Base-by-base conservation (phyloP, 2,113 vertebrate genomes). In the Callopanchax toddi region DNA sequence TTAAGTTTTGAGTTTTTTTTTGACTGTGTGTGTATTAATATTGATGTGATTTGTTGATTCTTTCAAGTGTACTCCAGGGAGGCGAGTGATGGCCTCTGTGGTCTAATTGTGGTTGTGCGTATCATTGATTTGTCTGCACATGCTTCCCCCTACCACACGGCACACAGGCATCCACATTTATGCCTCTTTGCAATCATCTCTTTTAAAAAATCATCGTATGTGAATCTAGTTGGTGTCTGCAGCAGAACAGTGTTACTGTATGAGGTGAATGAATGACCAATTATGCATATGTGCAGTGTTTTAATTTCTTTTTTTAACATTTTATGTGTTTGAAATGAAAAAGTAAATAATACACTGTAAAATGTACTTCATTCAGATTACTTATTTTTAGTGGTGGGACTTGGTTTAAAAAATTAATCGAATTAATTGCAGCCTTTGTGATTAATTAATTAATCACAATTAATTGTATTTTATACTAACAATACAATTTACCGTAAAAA, bases 51-150 rank as follows among this genome's bases (percentile, higher is more conserved):
- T 70, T 60, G 25, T 22, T 65, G 55, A 42, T 68, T 48, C 34
- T 46, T 43, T 51, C 11, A 17, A 13, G 40, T 43, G 37, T 21
- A 36, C 34, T 46, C 23, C 17, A 1, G 29, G 20, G 54, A 67
- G 63, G 6, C 18, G 34, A 54, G 12, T 26, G 48, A 71, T 5
- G 5, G 20, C 50, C 32, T 67, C 11, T 67, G 60, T 58, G 74
- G 53, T 60, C 43, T 74, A 71, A 76, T 71, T 75, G 57, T 61
- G 65, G 64, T 59, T 58, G 51, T 53, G 48, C 51, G 52, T 63
- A 36, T 17, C 64, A 73, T 72, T 72, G 56, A 83, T 75, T 70
- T 42, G 10, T 53, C 57, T 39, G 43, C 26, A 44, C 61, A 17
- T 44, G 10, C 29, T 42, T 32, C 29, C 23, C 23, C 12, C 12